Conservation (phyloP, 2,113 vertebrate species). For the Malurus elegans region DNA sequence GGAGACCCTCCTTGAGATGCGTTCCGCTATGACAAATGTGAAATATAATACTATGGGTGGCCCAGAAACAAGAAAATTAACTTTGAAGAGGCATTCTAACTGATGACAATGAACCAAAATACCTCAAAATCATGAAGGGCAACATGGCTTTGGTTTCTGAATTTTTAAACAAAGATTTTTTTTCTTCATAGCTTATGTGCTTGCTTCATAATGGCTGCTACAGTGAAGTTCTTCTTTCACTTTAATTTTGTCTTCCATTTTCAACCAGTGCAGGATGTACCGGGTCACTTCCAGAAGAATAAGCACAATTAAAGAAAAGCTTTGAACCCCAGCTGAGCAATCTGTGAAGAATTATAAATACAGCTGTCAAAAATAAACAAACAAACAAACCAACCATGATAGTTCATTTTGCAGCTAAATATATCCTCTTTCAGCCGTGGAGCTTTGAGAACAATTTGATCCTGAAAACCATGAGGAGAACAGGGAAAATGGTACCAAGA, state of each 20-base stretch:
- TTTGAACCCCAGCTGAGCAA: not conserved
- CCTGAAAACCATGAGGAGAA: not conserved
- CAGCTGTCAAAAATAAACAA: not conserved
- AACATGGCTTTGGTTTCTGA: not conserved
- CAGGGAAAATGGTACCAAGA: not conserved
- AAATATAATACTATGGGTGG: not conserved
- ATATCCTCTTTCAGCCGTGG: not conserved
- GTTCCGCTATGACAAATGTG: not conserved
- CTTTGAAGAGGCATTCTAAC: not conserved
- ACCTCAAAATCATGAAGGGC: not conserved
- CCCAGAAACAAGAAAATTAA: not conserved
- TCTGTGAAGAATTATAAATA: not conserved
- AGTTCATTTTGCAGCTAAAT: not conserved
- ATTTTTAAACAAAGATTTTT: not conserved
- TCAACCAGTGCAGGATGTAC: not conserved
- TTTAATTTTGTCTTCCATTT: not conserved
- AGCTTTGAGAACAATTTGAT: not conserved
- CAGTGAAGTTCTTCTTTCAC: not conserved
- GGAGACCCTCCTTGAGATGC: not conserved
- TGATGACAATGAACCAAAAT: not conserved
- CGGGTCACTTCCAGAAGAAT: not conserved
- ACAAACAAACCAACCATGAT: not conserved
- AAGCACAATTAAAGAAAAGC: not conserved
- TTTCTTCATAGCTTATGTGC: accelerated
- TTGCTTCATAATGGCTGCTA: not conserved